Conservation (phyloP, 2,888 invertebrate species). For the Synergus itoensis region DNA sequence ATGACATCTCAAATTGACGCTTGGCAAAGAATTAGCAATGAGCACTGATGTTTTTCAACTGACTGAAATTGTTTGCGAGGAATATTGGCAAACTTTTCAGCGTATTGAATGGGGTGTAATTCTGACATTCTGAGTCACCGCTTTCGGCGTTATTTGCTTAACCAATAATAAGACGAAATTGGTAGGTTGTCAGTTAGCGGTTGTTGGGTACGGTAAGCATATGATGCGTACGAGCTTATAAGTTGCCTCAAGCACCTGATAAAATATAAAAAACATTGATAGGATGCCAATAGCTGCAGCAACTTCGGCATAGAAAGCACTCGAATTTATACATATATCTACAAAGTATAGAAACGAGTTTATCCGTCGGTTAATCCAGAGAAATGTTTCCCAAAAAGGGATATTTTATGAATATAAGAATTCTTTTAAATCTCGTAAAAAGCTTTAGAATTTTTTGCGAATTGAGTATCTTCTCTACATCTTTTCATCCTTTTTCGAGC, state of each 20-base stretch:
- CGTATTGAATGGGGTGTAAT: conserved; percentile 53
- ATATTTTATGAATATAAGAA: not conserved
- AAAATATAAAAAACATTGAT: conserved; percentile 44
- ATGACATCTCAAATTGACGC: not conserved
- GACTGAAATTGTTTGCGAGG: conserved; percentile 6
- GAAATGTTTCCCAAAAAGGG: not conserved
- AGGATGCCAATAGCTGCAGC: conserved; percentile 49
- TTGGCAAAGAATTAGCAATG: not conserved
- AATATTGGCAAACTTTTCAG: conserved; percentile 14
- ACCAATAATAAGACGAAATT: conserved; percentile 72
- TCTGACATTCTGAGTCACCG: conserved; percentile 57
- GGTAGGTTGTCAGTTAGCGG: conserved; percentile 66
- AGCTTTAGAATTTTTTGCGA: not conserved
- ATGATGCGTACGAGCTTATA: conserved; percentile 46
- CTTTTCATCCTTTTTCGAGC: not conserved
- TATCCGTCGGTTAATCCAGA: not conserved
- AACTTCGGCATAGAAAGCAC: conserved; percentile 19
- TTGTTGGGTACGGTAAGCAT: conserved; percentile 41
- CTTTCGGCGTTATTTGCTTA: conserved; percentile 70
- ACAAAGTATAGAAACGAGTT: not conserved
- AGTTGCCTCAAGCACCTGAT: conserved; percentile 47
- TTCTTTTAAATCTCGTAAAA: not conserved
- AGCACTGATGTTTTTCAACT: not conserved
- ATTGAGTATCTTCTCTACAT: not conserved
- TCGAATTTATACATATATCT: not conserved